These are phyloP conservation scores for Loxodonta africana DNA, from an alignment of 2,113 vertebrate species.

Conservation along the genomic window DNA sequence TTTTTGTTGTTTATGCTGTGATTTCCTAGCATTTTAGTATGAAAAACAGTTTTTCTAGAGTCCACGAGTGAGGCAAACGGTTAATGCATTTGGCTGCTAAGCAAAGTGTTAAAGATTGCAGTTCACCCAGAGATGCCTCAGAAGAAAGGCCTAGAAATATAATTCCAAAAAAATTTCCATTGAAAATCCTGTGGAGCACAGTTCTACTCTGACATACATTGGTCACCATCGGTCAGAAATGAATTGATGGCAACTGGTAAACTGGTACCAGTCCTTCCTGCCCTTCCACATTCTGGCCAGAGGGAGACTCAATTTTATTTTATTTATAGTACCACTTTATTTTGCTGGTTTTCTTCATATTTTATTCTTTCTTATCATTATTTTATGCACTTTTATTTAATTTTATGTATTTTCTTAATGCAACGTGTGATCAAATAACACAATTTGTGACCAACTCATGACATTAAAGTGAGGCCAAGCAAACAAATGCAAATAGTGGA, in stretches of 20 bases:
- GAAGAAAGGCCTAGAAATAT: neutral
- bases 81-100: neutral
- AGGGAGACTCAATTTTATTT: neutral
- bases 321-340: neutral
- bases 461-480: neutral
- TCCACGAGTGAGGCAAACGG: neutral
- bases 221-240: neutral
- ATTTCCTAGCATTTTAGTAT: neutral
- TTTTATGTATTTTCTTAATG: neutral
- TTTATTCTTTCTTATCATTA: neutral
- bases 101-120: neutral
- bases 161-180: neutral
- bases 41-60: neutral
- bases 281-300: neutral
- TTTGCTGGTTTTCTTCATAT: neutral
- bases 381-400: neutral
- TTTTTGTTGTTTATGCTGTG: neutral
- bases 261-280: neutral
- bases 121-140: neutral
- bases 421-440: neutral
- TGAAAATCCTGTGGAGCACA: neutral
- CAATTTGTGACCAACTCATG: neutral
- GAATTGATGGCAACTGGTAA: neutral
- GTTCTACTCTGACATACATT: neutral
- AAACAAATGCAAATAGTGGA: neutral